A percentile compares a stretch with the other conserved stretches of the same genome.
Conservation (phyloP, 2,113 vertebrate species). For the Microcebus lehilahytsara region DNA sequence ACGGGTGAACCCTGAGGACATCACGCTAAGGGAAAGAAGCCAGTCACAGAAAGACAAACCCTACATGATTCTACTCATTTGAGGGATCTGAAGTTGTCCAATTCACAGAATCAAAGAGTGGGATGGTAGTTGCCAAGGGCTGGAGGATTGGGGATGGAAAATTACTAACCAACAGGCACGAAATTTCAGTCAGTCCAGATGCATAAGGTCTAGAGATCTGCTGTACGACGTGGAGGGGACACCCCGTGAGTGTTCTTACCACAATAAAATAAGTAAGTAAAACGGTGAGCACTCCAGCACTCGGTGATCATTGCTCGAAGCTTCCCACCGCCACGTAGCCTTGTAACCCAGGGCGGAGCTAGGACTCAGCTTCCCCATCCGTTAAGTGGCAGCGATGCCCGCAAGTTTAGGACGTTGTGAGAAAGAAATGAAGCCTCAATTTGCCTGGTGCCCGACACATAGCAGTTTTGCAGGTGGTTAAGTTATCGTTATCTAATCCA, state of each 20-base stretch:
- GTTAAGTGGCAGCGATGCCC: neutral
- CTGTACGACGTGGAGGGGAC: accelerated
- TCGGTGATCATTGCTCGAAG: neutral
- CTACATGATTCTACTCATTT: accelerated
- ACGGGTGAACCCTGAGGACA: neutral
- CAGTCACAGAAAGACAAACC: neutral
- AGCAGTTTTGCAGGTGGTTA: neutral
- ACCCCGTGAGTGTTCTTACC: too few relatives aligned
- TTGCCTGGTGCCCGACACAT: accelerated
- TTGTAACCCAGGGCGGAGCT: neutral
- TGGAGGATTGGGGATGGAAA: accelerated
- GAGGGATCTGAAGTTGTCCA: neutral
- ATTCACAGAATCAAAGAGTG: neutral
- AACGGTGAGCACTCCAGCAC: accelerated
- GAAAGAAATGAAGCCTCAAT: neutral
- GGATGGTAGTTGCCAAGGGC: accelerated
- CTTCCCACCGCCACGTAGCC: accelerated
- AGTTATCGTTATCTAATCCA: neutral
- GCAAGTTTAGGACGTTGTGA: neutral
- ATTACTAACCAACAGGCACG: accelerated
- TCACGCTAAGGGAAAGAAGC: neutral
- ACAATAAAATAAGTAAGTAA: neutral
- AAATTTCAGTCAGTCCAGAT: too few relatives aligned
- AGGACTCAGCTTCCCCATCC: neutral
- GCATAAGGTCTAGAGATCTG: accelerated